Base-by-base conservation (phyloP, 2,888 invertebrate genomes). In the Homarus gammarus region DNA sequence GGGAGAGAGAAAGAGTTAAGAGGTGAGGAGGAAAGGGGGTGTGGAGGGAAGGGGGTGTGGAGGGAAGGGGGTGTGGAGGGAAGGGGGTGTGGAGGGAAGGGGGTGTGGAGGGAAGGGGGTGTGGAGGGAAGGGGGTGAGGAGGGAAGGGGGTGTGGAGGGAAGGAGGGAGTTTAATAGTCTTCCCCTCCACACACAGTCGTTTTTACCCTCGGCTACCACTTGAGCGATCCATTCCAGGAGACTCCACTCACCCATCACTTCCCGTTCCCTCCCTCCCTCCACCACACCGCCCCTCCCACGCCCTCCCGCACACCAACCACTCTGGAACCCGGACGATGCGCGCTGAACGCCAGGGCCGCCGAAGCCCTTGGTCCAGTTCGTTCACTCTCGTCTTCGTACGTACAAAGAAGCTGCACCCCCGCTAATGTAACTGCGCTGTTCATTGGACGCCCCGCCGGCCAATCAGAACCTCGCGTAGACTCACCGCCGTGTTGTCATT, bases 331-430 rank as follows among this genome's bases (percentile, higher is more conserved):
- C 18, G 51, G n/a, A n/a, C n/a, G n/a, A n/a, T n/a, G n/a, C n/a
- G n/a, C n/a, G n/a, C n/a, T n/a, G n/a, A n/a, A n/a, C n/a, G n/a
- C n/a, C n/a, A n/a, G n/a, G n/a, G n/a, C n/a, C n/a, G n/a, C n/a
- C n/a, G 64, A 68, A 78, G 85, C 78, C 85, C 85, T 85, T 85
- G 85, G 85, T 44, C 85, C 68, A 64, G 85, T 85, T 85, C 85
- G 77, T 85, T 85, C 85, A 85, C 85, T 85, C 85, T 85, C 85
- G 78, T 85, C 85, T 85, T 78, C 85, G 68, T 78, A 64, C 85
- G 85, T 85, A 85, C 85, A 85, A 85, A 85, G 85, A 77, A 85
- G 78, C 77, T 77, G 85, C 78, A 49, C 78, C 68, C 78, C 85
- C 85, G 85, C 77, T 85, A 85, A 44, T 64, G 85, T 77, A 38